A percentile compares a stretch with the other conserved stretches of the same genome.
These are phyloP conservation scores for Drosophila bipectinata DNA, from an alignment of 1,140 invertebrate genomes.

Conservation along the genomic window DNA sequence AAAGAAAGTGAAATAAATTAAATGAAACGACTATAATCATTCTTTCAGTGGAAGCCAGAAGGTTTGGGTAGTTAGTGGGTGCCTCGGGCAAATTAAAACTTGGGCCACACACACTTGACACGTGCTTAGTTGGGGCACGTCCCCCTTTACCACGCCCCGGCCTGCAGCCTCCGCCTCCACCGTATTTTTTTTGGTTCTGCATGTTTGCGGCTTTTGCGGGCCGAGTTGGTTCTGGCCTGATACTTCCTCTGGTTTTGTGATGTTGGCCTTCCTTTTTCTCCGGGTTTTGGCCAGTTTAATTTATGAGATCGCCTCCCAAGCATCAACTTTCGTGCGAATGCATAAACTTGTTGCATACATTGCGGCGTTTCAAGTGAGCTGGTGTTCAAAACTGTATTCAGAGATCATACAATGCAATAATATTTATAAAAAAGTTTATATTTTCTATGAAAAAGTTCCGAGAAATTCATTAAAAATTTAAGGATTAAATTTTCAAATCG, in stretches of 20 bases:
- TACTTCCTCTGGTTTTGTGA: slow-evolving; percentile 23
- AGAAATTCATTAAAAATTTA: not conserved
- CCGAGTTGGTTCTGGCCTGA: slow-evolving; percentile 32
- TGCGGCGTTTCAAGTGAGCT: slow-evolving; percentile 17
- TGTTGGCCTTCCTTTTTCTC: slow-evolving; percentile 8
- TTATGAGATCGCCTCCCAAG: slow-evolving; percentile 54
- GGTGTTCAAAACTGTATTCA: not conserved
- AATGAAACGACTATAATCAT: not conserved
- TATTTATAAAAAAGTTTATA: not conserved
- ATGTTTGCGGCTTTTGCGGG: slow-evolving; percentile 67
- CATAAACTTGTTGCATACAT: slow-evolving; percentile 75
- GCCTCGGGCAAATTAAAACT: slow-evolving; percentile 73
- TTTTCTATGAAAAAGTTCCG: not conserved
- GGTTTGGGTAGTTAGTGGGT: slow-evolving; percentile 7
- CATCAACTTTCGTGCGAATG: slow-evolving; percentile 66
- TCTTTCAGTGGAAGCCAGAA: not conserved
- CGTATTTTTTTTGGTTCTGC: slow-evolving; percentile 25
- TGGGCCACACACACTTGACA: slow-evolving; percentile 73
- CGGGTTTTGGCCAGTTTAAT: slow-evolving; percentile 49
- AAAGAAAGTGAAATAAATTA: not conserved
- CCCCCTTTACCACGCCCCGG: slow-evolving; percentile 1
- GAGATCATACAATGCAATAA: not conserved
- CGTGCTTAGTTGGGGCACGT: slow-evolving; percentile 65
- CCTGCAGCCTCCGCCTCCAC: not conserved
- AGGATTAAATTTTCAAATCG: not conserved